Evolutionary conservation across 2,888 invertebrate genomes (phyloP).

Genomic region (Isoperla grammatica): DNA sequence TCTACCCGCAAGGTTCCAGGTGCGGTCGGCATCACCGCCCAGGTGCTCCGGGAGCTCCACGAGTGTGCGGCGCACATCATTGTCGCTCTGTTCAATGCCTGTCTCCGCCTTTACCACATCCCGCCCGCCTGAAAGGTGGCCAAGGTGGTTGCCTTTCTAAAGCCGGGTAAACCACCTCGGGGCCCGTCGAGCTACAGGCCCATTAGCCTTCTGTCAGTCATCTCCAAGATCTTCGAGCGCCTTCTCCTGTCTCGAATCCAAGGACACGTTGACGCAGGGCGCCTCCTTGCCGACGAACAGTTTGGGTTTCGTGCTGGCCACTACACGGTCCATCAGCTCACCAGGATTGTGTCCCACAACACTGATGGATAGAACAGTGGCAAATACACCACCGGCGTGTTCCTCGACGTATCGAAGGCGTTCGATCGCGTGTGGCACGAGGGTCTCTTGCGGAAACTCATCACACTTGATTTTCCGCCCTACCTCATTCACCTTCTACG

Average conservation of each 20-base stretch:
- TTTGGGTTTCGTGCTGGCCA: no score
- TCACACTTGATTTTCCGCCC: no score
- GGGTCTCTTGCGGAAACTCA: no score
- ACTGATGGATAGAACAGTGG: no score
- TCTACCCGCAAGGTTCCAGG: background rate
- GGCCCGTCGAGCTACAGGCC: slow-evolving; percentile 32
- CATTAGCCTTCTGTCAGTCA: slow-evolving; percentile 32
- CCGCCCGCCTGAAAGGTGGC: slow-evolving; percentile 28
- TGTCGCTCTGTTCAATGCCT: background rate
- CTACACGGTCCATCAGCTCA: no score
- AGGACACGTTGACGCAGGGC: slow-evolving; percentile 20
- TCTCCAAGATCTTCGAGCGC: slow-evolving; percentile 34
- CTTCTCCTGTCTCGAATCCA: slow-evolving; percentile 29
- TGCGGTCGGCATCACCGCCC: background rate
- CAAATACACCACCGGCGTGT: no score
- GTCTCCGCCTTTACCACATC: background rate
- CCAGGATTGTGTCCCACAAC: no score
- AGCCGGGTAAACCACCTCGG: slow-evolving; percentile 32
- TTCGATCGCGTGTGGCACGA: no score
- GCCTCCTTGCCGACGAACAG: slow-evolving; percentile 29
- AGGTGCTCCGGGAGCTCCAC: background rate
- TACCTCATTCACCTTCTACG: no score
- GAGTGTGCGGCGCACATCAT: background rate
- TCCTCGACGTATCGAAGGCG: no score
- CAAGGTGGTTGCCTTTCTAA: slow-evolving; percentile 32